Evolutionary conservation across 2,797 vertebrate genomes (phyloP).

Genomic region (Decapterus maruadsi): DNA sequence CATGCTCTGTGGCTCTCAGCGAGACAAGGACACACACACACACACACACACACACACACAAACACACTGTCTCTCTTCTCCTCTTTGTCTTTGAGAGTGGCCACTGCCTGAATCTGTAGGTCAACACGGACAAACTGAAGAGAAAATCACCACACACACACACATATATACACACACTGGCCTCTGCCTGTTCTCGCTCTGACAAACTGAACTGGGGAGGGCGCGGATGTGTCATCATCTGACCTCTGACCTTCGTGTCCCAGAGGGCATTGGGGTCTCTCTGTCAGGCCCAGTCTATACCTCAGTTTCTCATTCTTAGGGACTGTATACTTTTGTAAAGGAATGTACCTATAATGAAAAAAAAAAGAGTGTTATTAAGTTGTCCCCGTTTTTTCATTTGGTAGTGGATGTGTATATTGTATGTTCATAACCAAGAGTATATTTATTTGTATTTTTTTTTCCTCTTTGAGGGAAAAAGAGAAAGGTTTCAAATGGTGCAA

Average conservation of each 20-base stretch:
- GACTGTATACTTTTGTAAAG: constrained; percentile 88
- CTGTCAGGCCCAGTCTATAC: constrained; percentile 79
- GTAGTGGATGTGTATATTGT: constrained; percentile 82
- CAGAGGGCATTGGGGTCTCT: constrained; percentile 77
- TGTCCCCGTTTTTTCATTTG: constrained; percentile 76
- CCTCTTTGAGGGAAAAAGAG: constrained; percentile 51
- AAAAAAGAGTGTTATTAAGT: constrained; percentile 76
- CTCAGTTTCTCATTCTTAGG: constrained; percentile 85
- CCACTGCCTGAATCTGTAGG: constrained; percentile 66
- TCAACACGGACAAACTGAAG: constrained; percentile 54
- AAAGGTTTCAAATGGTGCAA: constrained; percentile 83
- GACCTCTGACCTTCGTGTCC: constrained; percentile 77
- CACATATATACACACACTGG: constrained; percentile 45
- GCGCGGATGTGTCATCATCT: constrained; percentile 69
- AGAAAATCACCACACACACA: constrained; percentile 35
- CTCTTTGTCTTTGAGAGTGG: constrained; percentile 65
- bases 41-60: constrained; percentile 30
- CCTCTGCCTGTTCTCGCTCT: constrained; percentile 70
- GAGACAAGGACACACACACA: constrained; percentile 58
- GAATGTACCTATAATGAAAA: constrained; percentile 82
- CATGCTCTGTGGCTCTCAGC: constrained; percentile 66
- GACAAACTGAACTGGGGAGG: constrained; percentile 76
- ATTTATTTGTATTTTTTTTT: constrained; percentile 79
- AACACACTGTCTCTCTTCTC: constrained; percentile 28
- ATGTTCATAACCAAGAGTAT: constrained; percentile 81